phyloP scores from a whole-genome alignment of 2,113 vertebrate species.

The Vanacampus margaritifer region DNA sequence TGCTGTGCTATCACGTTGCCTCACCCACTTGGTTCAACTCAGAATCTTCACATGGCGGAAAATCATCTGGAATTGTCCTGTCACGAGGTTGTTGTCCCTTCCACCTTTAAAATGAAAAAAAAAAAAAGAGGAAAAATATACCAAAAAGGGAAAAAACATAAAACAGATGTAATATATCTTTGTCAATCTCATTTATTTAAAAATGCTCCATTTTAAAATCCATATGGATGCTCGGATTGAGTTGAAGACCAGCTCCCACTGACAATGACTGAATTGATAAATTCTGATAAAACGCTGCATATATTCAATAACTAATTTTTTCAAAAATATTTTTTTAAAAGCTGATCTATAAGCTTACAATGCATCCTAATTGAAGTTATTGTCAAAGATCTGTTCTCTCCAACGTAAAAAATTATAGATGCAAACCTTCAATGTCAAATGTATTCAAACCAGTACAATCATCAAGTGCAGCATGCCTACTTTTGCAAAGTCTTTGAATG shows the following conservation, averaged over 20 bases:
- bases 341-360: not conserved
- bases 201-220: not conserved
- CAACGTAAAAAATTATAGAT: too few species aligned
- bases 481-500: slow-evolving; percentile 4
- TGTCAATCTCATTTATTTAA: not conserved
- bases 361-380: not conserved
- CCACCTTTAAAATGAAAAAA: not conserved
- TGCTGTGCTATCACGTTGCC: not conserved
- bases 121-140: not conserved
- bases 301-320: not conserved
- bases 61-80: not conserved
- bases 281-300: not conserved
- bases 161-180: not conserved
- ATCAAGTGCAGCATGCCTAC: not conserved
- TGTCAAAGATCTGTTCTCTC: too few species aligned
- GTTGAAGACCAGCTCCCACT: slow-evolving; percentile 4
- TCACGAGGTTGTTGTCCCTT: slow-evolving; percentile 1
- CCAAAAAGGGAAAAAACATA: not conserved
- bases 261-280: not conserved
- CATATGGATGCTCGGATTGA: not conserved
- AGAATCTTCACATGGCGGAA: not conserved
- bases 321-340: not conserved
- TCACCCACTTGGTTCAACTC: not conserved
- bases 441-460: too few species aligned
- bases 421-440: too few species aligned